phyloP scores from a whole-genome alignment of 2,113 vertebrate species.

The Edolisoma coerulescens region DNA sequence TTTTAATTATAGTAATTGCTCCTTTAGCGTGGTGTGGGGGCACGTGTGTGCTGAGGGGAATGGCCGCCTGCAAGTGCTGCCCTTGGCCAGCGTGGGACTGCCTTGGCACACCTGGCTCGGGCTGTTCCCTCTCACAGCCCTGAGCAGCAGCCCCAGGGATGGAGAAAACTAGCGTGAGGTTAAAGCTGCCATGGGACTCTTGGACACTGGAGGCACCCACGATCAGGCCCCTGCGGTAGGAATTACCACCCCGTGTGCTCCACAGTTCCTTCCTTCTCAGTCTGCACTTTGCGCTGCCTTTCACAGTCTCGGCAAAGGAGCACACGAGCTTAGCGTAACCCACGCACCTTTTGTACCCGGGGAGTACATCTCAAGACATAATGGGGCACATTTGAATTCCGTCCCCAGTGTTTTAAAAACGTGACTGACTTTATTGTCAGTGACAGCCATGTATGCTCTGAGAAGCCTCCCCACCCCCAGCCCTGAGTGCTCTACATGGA shows the following conservation, averaged over 20 bases:
- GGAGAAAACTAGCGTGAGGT: rapidly evolving
- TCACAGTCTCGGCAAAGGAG: background rate
- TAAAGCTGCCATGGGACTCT: background rate
- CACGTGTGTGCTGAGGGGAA: background rate
- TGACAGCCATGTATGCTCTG: background rate
- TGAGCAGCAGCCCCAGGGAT: background rate
- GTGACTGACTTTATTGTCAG: slow-evolving; percentile 41
- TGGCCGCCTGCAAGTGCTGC: background rate
- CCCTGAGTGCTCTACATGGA: background rate
- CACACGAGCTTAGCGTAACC: background rate
- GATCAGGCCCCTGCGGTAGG: rapidly evolving
- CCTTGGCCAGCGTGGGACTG: background rate
- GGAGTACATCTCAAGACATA: slow-evolving; percentile 29
- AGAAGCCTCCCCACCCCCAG: slow-evolving; percentile 19
- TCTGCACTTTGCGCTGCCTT: background rate
- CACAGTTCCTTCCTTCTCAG: background rate
- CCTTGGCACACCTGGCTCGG: rapidly evolving
- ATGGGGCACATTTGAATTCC: slow-evolving; percentile 35
- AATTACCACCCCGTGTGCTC: rapidly evolving
- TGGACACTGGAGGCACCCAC: background rate
- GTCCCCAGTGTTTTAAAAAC: slow-evolving; percentile 32
- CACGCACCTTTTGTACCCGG: slow-evolving; percentile 15
- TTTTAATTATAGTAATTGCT: background rate
- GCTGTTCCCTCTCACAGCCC: background rate
- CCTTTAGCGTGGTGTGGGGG: background rate